Base-by-base conservation (phyloP, 2,888 invertebrate genomes). In the Drosophila borborema region DNA sequence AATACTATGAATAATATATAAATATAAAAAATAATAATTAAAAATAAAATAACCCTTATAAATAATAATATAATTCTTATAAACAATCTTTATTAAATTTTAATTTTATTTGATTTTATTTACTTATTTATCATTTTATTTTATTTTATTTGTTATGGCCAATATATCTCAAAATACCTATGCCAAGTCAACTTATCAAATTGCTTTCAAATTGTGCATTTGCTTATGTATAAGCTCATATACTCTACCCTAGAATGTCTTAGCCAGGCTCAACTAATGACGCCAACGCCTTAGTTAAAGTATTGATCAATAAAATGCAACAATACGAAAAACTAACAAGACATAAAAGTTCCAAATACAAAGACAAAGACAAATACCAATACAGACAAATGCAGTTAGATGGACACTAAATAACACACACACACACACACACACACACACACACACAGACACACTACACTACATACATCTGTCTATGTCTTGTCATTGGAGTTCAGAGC, bases 251-350 rank as follows among this genome's bases (percentile, higher is more conserved):
- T 18, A 2, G 28, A 10, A 0, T 40, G n/a, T 60, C 48, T 60
- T 61, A 18, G 43, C 6, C 56, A n/a, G 58, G 16, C 61, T 59
- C 28, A 74, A 68, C 76, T 79, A 83, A 80, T 86, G 72, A 77
- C 54, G 61, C 68, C 64, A 72, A 73, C 55, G 72, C 67, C 74
- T 87, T 20, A 49, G 71, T 64, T 69, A 54, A 84, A 77, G 73
- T 86, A 84, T 87, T 87, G 82, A 86, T 89, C 87, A 81, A 89
- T 87, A 89, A 84, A 84, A 73, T 78, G 80, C 72, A 48, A 60
- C 56, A 86, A 69, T 56, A 62, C 49, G 38, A 38, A 59, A 65
- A 71, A 58, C 59, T 54, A 64, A 64, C 64, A 61, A 56, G 16
- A 60, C 43, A 70, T 28, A 51, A 73, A 68, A 68, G 66, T 56